phyloP scores from a whole-genome alignment of 1,140 invertebrate species.

The Macrobrachium nipponense region DNA sequence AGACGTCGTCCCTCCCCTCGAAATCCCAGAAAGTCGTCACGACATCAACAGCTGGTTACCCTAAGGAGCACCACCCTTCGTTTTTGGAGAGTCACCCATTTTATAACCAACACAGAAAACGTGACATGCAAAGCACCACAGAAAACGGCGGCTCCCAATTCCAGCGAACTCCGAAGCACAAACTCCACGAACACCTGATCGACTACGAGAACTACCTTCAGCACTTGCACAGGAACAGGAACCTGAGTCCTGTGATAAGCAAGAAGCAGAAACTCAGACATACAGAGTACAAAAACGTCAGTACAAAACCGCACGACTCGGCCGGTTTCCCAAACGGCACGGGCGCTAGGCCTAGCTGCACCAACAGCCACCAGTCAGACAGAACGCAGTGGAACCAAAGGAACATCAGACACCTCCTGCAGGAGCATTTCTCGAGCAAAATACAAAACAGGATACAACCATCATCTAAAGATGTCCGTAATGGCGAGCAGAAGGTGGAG shows the following conservation, averaged over 20 bases:
- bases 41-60: background rate
- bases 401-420: constrained; percentile 6
- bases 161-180: too few species aligned
- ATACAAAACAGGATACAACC: background rate
- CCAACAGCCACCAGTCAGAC: background rate
- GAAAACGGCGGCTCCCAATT: background rate
- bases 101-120: constrained; percentile 15
- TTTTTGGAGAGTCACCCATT: background rate
- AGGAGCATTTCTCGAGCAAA: constrained; percentile 14
- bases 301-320: constrained; percentile 1
- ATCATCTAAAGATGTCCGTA: background rate
- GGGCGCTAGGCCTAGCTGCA: background rate
- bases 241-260: constrained; percentile 38
- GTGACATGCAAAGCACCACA: background rate
- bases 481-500: too few species aligned
- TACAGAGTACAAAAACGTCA: constrained; percentile 27
- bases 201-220: background rate
- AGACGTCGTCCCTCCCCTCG: constrained; percentile 14
- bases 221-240: background rate
- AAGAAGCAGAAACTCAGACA: constrained; percentile 40
- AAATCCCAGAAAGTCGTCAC: constrained; percentile 13
- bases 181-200: too few species aligned
- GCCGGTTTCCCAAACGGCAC: too few species aligned
- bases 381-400: background rate
- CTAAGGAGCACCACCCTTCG: background rate